Evolutionary conservation across 2,888 invertebrate genomes (phyloP).

Genomic region (Scaptomyza tumidula): DNA sequence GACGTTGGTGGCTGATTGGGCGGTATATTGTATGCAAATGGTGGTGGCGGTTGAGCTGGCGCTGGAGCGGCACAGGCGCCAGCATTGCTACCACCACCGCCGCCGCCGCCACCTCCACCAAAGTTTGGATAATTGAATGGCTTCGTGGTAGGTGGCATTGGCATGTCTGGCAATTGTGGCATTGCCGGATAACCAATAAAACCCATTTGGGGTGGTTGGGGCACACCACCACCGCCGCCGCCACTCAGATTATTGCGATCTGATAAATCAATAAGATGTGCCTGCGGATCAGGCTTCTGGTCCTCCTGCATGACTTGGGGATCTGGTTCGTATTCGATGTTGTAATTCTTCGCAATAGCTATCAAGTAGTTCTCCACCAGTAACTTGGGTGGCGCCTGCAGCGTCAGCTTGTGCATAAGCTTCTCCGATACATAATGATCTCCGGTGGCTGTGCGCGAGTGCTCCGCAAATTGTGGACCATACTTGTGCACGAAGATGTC

Average conservation of each 20-base stretch:
- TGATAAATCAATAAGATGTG: conserved; percentile 88
- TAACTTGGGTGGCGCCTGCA: conserved; percentile 97
- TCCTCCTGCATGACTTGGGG: conserved; percentile 94
- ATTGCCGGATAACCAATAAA: conserved; percentile 92
- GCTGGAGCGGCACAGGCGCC: conserved; percentile 66
- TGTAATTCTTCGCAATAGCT: conserved; percentile 98
- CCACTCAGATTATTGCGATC: conserved; percentile 87
- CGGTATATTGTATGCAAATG: conserved; percentile 86
- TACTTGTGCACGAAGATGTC: conserved; percentile 95
- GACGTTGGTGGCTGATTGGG: conserved; percentile 70
- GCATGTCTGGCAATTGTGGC: conserved; percentile 87
- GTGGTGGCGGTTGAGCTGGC: conserved; percentile 62
- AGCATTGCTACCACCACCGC: conserved; percentile 75
- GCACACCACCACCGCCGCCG: conserved; percentile 85
- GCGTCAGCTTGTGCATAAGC: conserved; percentile 95
- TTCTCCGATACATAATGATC: conserved; percentile 96
- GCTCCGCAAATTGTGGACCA: conserved; percentile 96
- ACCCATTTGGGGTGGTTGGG: conserved; percentile 89
- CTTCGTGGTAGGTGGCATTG: conserved; percentile 85
- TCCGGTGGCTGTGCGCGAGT: conserved; percentile 94
- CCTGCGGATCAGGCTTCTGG: conserved; percentile 82
- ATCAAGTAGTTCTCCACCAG: conserved; percentile 96
- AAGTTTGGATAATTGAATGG: conserved; percentile 89
- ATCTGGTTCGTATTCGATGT: conserved; percentile 97
- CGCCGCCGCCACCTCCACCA: conserved; percentile 74